Evolutionary conservation across 53 echinoderm and acorn worm species (phyloP).

Genomic region (Mesocentrotus franciscanus): DNA sequence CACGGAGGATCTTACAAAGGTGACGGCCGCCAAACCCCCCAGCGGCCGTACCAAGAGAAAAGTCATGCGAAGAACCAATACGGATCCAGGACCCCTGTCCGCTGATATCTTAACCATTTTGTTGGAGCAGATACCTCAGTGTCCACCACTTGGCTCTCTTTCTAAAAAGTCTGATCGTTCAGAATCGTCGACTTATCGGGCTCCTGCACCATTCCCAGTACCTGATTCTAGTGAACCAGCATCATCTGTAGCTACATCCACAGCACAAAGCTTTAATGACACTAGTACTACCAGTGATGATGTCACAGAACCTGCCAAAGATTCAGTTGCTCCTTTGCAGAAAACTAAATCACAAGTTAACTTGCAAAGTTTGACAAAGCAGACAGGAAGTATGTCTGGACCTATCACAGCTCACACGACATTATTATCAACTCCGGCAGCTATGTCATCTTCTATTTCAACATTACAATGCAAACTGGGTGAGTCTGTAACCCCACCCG

Average conservation of each 20-base stretch:
- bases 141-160: conserved; percentile 12
- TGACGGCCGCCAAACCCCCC: conserved; percentile 73
- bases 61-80: conserved; percentile 68
- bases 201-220: conserved; percentile 56
- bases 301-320: conserved; percentile 2
- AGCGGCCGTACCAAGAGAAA: conserved; percentile 64
- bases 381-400: conserved; percentile 1
- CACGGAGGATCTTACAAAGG: conserved; percentile 74
- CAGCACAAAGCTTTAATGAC: neutral
- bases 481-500: conserved; percentile 34
- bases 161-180: conserved; percentile 29
- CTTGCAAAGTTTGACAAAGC: neutral
- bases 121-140: conserved; percentile 58
- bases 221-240: neutral
- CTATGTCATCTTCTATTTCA: conserved; percentile 56
- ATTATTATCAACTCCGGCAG: conserved; percentile 54
- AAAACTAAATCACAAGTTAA: neutral
- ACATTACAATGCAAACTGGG: conserved; percentile 21
- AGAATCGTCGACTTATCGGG: conserved; percentile 2
- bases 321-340: neutral
- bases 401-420: conserved; percentile 45
- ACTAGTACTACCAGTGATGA: neutral
- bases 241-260: neutral
- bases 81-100: conserved; percentile 71
- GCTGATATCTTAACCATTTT: conserved; percentile 62